Percentiles rank a stretch among this genome's conserved stretches.
These are phyloP conservation scores for Galaxias olidus DNA, from an alignment of 2,797 vertebrate genomes.

Conservation along the genomic window DNA sequence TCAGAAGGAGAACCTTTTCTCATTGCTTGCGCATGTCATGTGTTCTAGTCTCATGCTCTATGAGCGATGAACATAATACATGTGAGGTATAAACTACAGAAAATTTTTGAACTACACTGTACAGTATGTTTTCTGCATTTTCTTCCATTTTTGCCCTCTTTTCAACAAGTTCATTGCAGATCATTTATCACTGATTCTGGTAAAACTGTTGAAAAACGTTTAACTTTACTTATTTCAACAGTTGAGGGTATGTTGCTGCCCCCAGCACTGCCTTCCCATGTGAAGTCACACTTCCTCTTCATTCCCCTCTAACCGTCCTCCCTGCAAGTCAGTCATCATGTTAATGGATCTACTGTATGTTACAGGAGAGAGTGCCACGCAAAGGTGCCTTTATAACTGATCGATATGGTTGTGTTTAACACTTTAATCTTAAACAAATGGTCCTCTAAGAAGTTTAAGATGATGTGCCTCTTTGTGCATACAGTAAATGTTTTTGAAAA, in stretches of 20 bases:
- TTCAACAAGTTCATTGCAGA: no score
- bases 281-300: conserved; percentile 38
- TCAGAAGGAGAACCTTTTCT: conserved; percentile 51
- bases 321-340: conserved; percentile 42
- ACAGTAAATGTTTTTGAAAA: conserved; percentile 24
- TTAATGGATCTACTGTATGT: conserved; percentile 48
- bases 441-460: conserved; percentile 52
- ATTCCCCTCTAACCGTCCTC: conserved; percentile 31
- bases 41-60: neutral
- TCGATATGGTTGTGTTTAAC: conserved; percentile 71
- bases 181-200: no score
- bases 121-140: no score
- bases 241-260: neutral
- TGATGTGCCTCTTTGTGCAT: conserved; percentile 27
- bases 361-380: conserved; percentile 57
- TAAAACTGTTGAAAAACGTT: no score
- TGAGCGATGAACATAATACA: no score
- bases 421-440: conserved; percentile 72
- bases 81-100: no score
- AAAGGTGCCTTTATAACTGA: conserved; percentile 67
- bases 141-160: no score
- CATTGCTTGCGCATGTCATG: neutral
- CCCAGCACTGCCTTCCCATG: conserved; percentile 33
- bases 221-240: no score
- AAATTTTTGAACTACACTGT: no score